Conservation (phyloP, 1,140 invertebrate genomes). For the Cotesia glomerata region DNA sequence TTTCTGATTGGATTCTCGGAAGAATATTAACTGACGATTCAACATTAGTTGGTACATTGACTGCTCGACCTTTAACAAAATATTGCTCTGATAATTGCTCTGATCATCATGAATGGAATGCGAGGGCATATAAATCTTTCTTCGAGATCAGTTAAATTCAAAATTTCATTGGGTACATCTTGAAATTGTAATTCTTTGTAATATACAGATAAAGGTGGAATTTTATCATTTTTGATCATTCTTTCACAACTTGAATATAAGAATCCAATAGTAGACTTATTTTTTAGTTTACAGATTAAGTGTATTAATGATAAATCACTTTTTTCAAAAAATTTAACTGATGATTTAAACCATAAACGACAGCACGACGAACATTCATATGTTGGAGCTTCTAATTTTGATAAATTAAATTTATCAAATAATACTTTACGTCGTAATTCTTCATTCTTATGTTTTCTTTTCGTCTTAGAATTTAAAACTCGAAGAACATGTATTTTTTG, state of each 20-base stretch:
- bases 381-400: neutral
- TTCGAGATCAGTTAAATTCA: neutral
- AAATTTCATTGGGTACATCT: neutral
- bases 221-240: neutral
- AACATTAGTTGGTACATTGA: neutral
- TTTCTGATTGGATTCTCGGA: neutral
- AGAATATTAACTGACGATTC: neutral
- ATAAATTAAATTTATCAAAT: neutral
- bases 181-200: neutral
- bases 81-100: neutral
- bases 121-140: neutral
- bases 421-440: neutral
- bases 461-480: neutral
- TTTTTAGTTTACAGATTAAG: neutral
- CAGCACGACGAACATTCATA: neutral
- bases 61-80: neutral
- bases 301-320: neutral
- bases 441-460: neutral
- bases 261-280: neutral
- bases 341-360: no score
- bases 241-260: neutral
- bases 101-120: neutral
- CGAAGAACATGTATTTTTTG: neutral
- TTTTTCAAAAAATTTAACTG: neutral
- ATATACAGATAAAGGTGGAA: neutral